Conservation (phyloP, 2,888 invertebrate species). For the Mactromeris polynyma region DNA sequence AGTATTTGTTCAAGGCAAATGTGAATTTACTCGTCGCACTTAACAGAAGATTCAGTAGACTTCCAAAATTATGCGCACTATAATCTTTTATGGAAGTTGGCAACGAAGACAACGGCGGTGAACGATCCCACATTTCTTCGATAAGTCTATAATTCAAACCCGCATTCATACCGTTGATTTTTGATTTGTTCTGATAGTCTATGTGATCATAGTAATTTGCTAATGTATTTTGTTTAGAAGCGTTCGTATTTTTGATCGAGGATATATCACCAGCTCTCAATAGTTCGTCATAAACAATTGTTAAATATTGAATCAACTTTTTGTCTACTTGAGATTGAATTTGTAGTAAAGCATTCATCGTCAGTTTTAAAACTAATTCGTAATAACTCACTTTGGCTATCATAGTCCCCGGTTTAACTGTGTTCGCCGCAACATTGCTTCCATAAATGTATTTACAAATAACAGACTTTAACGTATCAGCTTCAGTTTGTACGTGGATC, state of each 20-base stretch:
- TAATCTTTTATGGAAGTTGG: conserved; percentile 22
- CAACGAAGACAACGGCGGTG: conserved; percentile 28
- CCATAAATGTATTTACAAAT: conserved; percentile 37
- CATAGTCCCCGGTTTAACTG: conserved; percentile 33
- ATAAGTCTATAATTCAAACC: conserved; percentile 30
- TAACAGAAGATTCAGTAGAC: conserved; percentile 6
- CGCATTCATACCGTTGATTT: conserved; percentile 29
- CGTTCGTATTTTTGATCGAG: conserved; percentile 21
- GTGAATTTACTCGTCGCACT: conserved; percentile 20
- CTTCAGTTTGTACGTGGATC: conserved; percentile 24
- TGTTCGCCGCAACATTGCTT: conserved; percentile 29
- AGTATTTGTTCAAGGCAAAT: conserved; percentile 32
- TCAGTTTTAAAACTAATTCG: conserved; percentile 17
- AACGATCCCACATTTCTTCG: conserved; percentile 36
- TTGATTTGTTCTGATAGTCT: conserved; percentile 29
- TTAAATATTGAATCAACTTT: conserved; percentile 1
- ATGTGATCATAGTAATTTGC: conserved; percentile 23
- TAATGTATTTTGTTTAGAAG: conserved; percentile 21
- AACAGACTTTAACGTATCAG: conserved; percentile 15
- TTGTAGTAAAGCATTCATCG: conserved; percentile 27
- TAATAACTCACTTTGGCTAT: conserved; percentile 18
- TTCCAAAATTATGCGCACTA: neutral
- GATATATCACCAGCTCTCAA: conserved; percentile 21
- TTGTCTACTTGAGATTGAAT: conserved; percentile 31
- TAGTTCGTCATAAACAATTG: neutral